Evolutionary conservation across 2,797 vertebrate species (phyloP), one percentile per base, ranked within the genome.

Genomic region (Buphagus erythrorhynchus): DNA sequence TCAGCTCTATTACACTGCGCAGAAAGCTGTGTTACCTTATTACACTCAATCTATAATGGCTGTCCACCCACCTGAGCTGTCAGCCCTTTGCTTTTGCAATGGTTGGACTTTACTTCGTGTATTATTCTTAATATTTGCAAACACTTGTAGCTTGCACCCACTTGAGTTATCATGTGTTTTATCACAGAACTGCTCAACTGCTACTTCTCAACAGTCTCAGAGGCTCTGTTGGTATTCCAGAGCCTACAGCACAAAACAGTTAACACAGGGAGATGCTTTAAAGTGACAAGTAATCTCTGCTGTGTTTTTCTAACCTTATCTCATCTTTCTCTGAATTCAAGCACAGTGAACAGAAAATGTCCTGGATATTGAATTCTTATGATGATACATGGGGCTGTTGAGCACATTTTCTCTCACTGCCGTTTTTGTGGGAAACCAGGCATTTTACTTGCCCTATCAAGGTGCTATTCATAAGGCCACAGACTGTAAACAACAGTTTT

Each of bases 301-400:
- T 90, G 86, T 81, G 87, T 95, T 97, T 97, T 94, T 59, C 89
- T 93, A 90, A 79, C 86, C 48, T 74, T 95, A 84, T 93, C 81
- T 96, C 9, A 0, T 91, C 91, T 82, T 93, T 46, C 65, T 88
- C 63, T 84, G 66, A 63, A 75, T 95, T 91, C 73, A 78, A 80
- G 81, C 52, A 75, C 57, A 69, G 68, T 40, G 86, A 94, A 80
- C 63, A 90, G 86, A 42, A 62, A 75, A 85, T 55, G 69, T 83
- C 92, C 46, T 78, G 66, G 40, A 68, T 92, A 94, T 93, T 92
- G 93, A 93, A 92, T 91, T 79, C 67, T 95, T 88, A 92, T 79
- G 81, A 89, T 92, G 84, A 97, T 94, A 14, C 52, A 94, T 84
- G 81, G 28, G 25, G 16, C 82, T 72, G 18, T 80, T 91, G 67